phyloP scores from a whole-genome alignment of 2,888 invertebrate species.

The Phyto melanocephala region DNA sequence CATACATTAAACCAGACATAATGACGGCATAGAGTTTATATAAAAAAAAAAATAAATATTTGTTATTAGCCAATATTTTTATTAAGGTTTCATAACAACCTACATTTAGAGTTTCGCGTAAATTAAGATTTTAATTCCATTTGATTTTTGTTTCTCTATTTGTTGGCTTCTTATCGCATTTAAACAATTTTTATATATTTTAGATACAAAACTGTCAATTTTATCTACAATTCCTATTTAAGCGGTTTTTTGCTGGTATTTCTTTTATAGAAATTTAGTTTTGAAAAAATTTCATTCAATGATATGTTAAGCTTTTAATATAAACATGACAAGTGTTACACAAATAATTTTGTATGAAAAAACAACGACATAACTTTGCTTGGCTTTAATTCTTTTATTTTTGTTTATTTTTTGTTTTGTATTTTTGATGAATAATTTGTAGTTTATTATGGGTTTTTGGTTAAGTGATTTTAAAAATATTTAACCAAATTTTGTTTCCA shows the following conservation, averaged over 20 bases:
- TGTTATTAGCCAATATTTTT: conserved; percentile 17
- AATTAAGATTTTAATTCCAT: conserved; percentile 44
- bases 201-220: conserved; percentile 60
- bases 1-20: conserved; percentile 56
- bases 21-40: conserved; percentile 43
- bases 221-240: conserved; percentile 63
- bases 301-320: conserved; percentile 67
- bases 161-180: conserved; percentile 2
- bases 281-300: conserved; percentile 21
- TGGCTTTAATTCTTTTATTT: not conserved
- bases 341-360: conserved; percentile 4
- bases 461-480: not conserved
- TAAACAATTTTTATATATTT: conserved; percentile 43
- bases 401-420: not conserved
- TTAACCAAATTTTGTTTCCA: conserved; percentile 21
- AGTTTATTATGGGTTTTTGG: conserved; percentile 18
- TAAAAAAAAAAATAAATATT: conserved; percentile 5
- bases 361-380: conserved; percentile 50
- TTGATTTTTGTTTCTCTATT: conserved; percentile 1
- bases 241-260: conserved; percentile 42
- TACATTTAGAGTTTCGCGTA: conserved; percentile 39
- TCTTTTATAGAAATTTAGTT: not conserved
- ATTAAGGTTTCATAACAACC: conserved; percentile 39
- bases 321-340: conserved; percentile 73
- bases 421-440: conserved; percentile 22